These are phyloP conservation scores for Folsomia candida DNA, from an alignment of 2,888 invertebrate genomes.

Conservation along the genomic window DNA sequence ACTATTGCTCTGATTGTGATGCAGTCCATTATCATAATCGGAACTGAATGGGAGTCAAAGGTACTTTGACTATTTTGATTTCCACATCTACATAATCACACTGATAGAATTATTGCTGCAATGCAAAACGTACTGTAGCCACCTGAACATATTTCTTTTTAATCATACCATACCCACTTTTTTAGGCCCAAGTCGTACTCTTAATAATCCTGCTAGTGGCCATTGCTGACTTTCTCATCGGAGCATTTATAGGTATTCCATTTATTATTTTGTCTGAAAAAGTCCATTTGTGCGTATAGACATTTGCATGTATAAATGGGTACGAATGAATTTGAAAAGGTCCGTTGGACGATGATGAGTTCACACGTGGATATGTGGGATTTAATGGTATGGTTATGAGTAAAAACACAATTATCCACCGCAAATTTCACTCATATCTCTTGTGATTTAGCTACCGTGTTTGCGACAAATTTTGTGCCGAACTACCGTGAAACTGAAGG, in stretches of 20 bases:
- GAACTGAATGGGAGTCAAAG: constrained; percentile 97
- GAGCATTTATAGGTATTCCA: constrained; percentile 66
- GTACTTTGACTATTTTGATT: too few species aligned
- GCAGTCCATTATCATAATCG: constrained; percentile 64
- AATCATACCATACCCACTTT: too few species aligned
- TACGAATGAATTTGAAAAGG: constrained; percentile 54
- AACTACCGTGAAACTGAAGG: constrained; percentile 44
- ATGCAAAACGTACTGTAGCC: background rate
- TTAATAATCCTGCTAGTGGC: constrained; percentile 79
- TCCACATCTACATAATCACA: too few species aligned
- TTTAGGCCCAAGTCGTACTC: constrained; percentile 79
- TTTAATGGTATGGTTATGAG: constrained; percentile 72
- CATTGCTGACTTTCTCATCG: constrained; percentile 83
- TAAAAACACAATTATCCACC: too few species aligned
- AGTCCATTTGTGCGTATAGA: background rate
- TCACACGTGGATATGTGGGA: constrained; percentile 81
- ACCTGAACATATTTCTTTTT: background rate
- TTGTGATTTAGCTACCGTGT: constrained; percentile 46
- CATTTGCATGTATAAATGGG: background rate
- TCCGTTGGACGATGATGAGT: constrained; percentile 67
- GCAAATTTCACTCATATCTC: too few species aligned
- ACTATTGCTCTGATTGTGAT: constrained; percentile 51
- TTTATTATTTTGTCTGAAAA: too few species aligned
- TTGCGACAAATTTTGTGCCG: constrained; percentile 50
- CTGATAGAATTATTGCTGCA: too few species aligned